Evolutionary conservation across 2,888 invertebrate genomes (phyloP), one percentile per base, ranked within the genome.

Genomic region (Drosophila eohydei): DNA sequence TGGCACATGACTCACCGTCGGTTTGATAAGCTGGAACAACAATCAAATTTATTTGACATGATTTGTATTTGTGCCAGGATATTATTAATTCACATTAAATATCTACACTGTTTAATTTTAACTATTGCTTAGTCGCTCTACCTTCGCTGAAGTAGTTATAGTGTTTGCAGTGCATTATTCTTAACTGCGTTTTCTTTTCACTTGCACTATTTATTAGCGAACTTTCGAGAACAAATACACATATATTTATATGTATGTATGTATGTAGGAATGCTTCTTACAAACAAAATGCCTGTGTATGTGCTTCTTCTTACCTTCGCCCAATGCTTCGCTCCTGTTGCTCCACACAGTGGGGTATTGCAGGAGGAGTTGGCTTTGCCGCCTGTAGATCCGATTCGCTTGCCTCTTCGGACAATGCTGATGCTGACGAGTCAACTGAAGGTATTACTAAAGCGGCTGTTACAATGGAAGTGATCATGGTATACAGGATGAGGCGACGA

Each of bases 241-340:
- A 8, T 8, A 34, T 34, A 43, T 40, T 2, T 40, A 40, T n/a
- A 5, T 5, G 26, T n/a, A 34, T 21, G 50, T 52, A 44, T 69
- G 46, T 28, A 46, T 36, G 51, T 36, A 26, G 12, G 5, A 6
- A 44, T 36, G 34, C 32, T 30, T 40, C 3, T 28, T n/a, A 36
- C 16, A 14, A 38, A 28, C 28, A 9, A 5, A 52, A 51, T 14
- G 21, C 11, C 4, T 44, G n/a, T 16, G 7, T 14, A 36, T 12
- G 46, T 48, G 40, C 48, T 71, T 58, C 52, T 38, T 66, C 88
- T 80, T 88, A 93, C 92, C 92, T 92, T 12, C 92, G 88, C 57
- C 91, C 92, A 60, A 92, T 90, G 14, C 89, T 90, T n/a, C 91
- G 88, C 56, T 92, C 91, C 68, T 83, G 74, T 55, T 89, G 85